Evolutionary conservation across 1,140 invertebrate species (phyloP), one percentile per base, ranked within the genome.

Genomic region (Halictus rubicundus): DNA sequence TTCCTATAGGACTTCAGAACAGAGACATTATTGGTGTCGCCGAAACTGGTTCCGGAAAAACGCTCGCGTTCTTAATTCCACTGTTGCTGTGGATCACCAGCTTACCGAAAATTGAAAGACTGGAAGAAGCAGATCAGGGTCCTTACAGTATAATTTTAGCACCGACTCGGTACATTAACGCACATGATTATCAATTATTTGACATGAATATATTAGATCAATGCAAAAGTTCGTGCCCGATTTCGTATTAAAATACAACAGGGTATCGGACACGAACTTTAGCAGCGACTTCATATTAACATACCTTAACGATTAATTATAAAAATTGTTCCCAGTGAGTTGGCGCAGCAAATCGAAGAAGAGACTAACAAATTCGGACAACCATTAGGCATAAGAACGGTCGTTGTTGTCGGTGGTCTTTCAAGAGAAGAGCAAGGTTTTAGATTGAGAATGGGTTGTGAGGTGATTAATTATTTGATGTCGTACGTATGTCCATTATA

Each of bases 281-380:
- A 4, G 32, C 32, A 32, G 3, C 2, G 32, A 3, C 32, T 32
- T 3, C 1, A 14, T 46, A 12, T 46, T 46, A 46, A 46, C 14
- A 14, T 46, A 46, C 10, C 10, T 46, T 14, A 46, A 46, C 14
- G 1, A 12, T 14, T 3, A 54, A 64, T 49, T 42, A n/a, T 71
- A 39, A 59, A 52, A 63, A 54, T 49, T 7, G 49, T 65, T 83
- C 83, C 21, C 39, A 90, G 89, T 93, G 99, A 99, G 92, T 96
- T 99, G 93, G 99, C 99, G 0, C 99, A 99, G 90, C 99, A 99
- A 93, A 99, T 99, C 88, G 99, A 99, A 94, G 99, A 99, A 93
- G 99, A 99, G 93, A 98, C 98, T 0, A 97, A 97, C 76, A 99
- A 99, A 93, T 99, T 99, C 94, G 99, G 98, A 32, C 95, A 97